A percentile compares a stretch with the other conserved stretches of the same genome.
phyloP scores from a whole-genome alignment of 2,888 invertebrate genomes.

The Parascotia fuliginaria region DNA sequence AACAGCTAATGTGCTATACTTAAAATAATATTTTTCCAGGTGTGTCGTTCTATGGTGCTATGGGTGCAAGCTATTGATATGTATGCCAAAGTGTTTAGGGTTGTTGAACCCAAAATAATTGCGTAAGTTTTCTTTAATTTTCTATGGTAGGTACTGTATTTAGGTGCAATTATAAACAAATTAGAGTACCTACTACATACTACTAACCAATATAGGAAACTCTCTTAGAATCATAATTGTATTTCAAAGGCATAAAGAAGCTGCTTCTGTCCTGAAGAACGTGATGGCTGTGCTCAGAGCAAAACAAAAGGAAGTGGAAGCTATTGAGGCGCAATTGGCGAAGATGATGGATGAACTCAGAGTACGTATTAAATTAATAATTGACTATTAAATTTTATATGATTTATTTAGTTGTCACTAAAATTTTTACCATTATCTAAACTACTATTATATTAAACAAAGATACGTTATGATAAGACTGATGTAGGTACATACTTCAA shows the following conservation, averaged over 20 bases:
- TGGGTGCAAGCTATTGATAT: slow-evolving; percentile 97
- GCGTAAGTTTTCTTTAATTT: slow-evolving; percentile 84
- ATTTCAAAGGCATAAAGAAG: slow-evolving; percentile 88
- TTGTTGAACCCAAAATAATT: slow-evolving; percentile 95
- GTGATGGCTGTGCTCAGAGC: slow-evolving; percentile 91
- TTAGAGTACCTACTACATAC: too few species aligned
- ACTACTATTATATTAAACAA: too few species aligned
- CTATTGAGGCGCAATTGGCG: slow-evolving; percentile 92
- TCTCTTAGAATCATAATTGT: too few species aligned
- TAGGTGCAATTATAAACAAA: too few species aligned
- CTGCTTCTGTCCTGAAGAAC: slow-evolving; percentile 90
- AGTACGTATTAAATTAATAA: slow-evolving; percentile 67
- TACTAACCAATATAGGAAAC: too few species aligned
- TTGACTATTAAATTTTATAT: too few species aligned
- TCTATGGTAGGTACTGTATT: too few species aligned
- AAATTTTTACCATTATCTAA: too few species aligned
- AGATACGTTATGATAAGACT: too few species aligned
- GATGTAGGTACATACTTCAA: too few species aligned
- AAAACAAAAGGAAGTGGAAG: slow-evolving; percentile 93
- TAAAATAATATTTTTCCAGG: slow-evolving; percentile 77
- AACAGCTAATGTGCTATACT: neutral
- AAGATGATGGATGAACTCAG: slow-evolving; percentile 90
- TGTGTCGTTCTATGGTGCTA: slow-evolving; percentile 95
- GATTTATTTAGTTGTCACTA: too few species aligned
- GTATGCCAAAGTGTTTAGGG: slow-evolving; percentile 93